phyloP scores from a whole-genome alignment of 2,113 vertebrate genomes.

The Hemibagrus wyckioides region DNA sequence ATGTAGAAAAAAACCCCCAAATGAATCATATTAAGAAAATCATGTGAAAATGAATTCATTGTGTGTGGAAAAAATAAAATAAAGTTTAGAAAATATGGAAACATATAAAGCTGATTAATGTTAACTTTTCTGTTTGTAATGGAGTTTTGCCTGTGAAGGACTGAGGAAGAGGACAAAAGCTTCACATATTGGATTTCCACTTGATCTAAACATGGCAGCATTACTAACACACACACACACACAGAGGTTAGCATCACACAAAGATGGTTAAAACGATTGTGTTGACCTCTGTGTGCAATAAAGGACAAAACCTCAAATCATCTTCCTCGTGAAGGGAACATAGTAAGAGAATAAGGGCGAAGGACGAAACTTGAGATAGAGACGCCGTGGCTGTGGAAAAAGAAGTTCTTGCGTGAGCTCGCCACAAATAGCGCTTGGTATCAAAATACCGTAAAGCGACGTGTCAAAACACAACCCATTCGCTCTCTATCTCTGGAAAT shows the following conservation, averaged over 20 bases:
- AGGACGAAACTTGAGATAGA: conserved; percentile 14
- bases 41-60: neutral
- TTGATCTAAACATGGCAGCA: neutral
- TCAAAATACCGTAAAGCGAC: conserved; percentile 30
- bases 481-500: neutral
- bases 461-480: conserved; percentile 9
- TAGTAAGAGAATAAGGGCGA: neutral
- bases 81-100: neutral
- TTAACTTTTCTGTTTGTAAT: neutral
- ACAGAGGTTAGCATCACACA: neutral
- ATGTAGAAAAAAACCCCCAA: too few species aligned
- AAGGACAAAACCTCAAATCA: neutral
- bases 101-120: neutral
- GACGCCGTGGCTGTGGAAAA: neutral
- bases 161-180: neutral
- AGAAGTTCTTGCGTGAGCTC: neutral
- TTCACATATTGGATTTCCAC: neutral
- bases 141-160: neutral
- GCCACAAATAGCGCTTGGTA: conserved; percentile 24
- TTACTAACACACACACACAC: neutral
- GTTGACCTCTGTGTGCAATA: neutral
- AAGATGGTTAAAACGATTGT: neutral
- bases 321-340: neutral
- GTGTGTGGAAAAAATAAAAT: neutral
- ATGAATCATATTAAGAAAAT: neutral